Conservation (phyloP, 2,113 vertebrate genomes). For the Syngnathus floridae region DNA sequence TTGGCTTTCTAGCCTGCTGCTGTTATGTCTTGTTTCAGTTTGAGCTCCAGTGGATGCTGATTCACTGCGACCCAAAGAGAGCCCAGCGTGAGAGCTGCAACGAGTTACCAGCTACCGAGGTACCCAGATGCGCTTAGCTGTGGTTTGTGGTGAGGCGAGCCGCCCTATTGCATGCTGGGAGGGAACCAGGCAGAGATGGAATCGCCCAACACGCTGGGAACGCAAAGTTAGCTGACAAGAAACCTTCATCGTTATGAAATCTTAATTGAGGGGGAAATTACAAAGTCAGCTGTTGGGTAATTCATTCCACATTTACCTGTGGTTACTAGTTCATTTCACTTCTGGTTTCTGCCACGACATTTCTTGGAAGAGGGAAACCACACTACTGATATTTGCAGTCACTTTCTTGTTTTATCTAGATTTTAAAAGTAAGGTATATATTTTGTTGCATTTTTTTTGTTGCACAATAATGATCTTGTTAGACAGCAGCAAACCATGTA, state of each 20-base stretch:
- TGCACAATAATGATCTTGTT: no score
- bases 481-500: no score
- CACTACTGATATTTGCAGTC: neutral
- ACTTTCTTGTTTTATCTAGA: neutral
- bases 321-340: slow-evolving; percentile 6
- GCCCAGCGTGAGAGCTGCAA: slow-evolving; percentile 76
- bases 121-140: slow-evolving; percentile 43
- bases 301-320: neutral
- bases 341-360: neutral
- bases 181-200: slow-evolving; percentile 19
- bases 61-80: slow-evolving; percentile 78
- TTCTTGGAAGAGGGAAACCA: neutral
- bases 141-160: slow-evolving; percentile 37
- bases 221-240: neutral
- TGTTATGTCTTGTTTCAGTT: slow-evolving; percentile 57
- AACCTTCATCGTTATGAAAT: neutral
- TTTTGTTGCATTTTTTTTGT: neutral
- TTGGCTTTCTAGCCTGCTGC: no score
- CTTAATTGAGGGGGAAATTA: slow-evolving; percentile 4
- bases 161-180: slow-evolving; percentile 13
- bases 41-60: slow-evolving; percentile 80
- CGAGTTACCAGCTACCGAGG: slow-evolving; percentile 73
- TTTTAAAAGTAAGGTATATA: neutral
- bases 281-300: slow-evolving; percentile 3
- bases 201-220: slow-evolving; percentile 4